Percentiles rank a stretch among this genome's conserved stretches.
phyloP scores from a whole-genome alignment of 2,797 vertebrate species.

The Catamblyrhynchus diadema region DNA sequence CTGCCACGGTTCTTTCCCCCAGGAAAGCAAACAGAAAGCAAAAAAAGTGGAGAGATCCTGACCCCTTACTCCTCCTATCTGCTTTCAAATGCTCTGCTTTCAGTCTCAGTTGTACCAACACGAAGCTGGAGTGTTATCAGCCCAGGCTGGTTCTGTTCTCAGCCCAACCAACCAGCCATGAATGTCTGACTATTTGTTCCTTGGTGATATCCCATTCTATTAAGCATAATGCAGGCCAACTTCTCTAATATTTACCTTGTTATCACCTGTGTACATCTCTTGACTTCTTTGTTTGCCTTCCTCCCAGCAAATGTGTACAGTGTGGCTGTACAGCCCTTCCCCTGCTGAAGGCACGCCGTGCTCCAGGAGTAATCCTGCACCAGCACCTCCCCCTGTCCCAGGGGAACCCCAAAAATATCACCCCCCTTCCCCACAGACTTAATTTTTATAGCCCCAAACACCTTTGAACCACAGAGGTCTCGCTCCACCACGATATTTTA shows the following conservation, averaged over 20 bases:
- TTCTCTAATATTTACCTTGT: constrained; percentile 63
- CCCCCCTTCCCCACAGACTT: background rate
- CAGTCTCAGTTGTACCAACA: background rate
- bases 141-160: constrained; percentile 14
- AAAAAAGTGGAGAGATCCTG: background rate
- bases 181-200: constrained; percentile 32
- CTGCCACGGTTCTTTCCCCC: background rate
- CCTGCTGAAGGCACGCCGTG: background rate
- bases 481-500: accelerated
- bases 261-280: constrained; percentile 61
- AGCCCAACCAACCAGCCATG: background rate
- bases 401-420: background rate
- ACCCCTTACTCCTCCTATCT: background rate
- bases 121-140: constrained; percentile 19
- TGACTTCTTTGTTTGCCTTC: constrained; percentile 67
- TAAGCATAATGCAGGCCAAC: constrained; percentile 25
- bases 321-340: background rate
- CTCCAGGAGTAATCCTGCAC: background rate
- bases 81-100: background rate
- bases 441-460: background rate
- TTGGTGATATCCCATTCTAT: constrained; percentile 19
- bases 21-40: background rate
- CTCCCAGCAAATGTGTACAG: constrained; percentile 56
- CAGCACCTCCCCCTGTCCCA: background rate
- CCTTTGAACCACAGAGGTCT: background rate